These are phyloP conservation scores for Acanthosepion lycidas DNA, from an alignment of 2,888 invertebrate species.

Conservation along the genomic window DNA sequence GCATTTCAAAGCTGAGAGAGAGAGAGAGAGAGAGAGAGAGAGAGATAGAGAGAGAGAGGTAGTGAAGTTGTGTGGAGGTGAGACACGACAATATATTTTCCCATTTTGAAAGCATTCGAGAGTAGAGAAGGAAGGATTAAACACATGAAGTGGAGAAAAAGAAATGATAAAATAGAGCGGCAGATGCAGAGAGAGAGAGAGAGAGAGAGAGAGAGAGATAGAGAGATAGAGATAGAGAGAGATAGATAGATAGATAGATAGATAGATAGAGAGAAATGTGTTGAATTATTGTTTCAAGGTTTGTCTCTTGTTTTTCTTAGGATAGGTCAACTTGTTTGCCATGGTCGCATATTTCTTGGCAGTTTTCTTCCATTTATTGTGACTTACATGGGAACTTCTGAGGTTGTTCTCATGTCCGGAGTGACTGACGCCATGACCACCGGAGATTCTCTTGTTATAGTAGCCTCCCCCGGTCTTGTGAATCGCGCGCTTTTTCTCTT, in stretches of 20 bases:
- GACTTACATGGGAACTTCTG: background rate
- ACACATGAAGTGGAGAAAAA: background rate
- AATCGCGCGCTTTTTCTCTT: background rate
- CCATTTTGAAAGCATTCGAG: background rate
- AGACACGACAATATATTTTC: constrained; percentile 33
- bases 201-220: background rate
- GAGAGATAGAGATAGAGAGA: background rate
- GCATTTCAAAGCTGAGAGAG: background rate
- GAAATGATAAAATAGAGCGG: background rate
- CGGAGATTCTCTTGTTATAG: background rate
- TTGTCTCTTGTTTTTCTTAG: background rate
- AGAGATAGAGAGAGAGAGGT: background rate
- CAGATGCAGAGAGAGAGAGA: background rate
- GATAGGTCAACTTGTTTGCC: background rate
- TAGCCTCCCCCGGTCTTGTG: background rate
- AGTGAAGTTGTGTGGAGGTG: constrained; percentile 33
- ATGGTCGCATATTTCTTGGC: background rate
- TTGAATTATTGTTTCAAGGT: background rate
- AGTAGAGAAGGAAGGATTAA: background rate
- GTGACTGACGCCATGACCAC: background rate
- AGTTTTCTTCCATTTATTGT: background rate
- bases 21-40: too few species aligned
- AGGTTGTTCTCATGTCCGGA: background rate
- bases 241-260: background rate
- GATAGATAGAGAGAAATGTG: background rate